Conservation (phyloP, 2,113 vertebrate genomes). For the Tupaia chinensis region DNA sequence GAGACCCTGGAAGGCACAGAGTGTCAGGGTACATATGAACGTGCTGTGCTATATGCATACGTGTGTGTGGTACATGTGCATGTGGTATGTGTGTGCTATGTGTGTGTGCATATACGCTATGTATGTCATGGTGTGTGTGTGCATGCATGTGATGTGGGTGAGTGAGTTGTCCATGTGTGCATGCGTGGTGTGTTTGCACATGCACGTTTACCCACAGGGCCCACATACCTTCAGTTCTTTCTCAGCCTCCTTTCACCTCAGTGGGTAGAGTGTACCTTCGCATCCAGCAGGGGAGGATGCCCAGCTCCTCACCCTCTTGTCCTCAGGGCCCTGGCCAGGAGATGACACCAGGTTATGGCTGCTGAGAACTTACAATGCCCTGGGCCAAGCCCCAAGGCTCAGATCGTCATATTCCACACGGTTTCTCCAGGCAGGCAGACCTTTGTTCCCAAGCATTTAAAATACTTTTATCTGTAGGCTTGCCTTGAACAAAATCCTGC, state of each 20-base stretch:
- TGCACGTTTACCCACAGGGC: neutral
- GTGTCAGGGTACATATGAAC: too few relatives aligned
- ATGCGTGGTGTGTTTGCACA: neutral
- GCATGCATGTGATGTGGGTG: neutral
- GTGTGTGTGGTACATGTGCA: neutral
- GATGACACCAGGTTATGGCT: neutral
- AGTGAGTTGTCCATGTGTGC: fast-evolving
- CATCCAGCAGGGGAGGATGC: fast-evolving
- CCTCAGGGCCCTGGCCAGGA: fast-evolving
- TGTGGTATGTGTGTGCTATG: neutral
- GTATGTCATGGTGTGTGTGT: neutral
- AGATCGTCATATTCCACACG: neutral
- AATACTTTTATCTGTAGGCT: slow-evolving; percentile 84
- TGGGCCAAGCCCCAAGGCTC: neutral
- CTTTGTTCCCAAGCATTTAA: slow-evolving; percentile 84
- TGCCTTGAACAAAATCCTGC: slow-evolving; percentile 88
- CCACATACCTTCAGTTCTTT: neutral
- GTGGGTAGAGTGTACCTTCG: neutral
- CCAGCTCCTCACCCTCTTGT: neutral
- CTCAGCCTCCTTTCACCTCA: neutral
- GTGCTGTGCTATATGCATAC: neutral
- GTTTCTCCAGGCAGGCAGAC: slow-evolving; percentile 68
- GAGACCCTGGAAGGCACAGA: too few relatives aligned
- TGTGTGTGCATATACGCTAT: neutral
- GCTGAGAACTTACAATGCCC: fast-evolving